phyloP scores from a whole-genome alignment of 2,797 vertebrate species.

The Argya squamiceps region DNA sequence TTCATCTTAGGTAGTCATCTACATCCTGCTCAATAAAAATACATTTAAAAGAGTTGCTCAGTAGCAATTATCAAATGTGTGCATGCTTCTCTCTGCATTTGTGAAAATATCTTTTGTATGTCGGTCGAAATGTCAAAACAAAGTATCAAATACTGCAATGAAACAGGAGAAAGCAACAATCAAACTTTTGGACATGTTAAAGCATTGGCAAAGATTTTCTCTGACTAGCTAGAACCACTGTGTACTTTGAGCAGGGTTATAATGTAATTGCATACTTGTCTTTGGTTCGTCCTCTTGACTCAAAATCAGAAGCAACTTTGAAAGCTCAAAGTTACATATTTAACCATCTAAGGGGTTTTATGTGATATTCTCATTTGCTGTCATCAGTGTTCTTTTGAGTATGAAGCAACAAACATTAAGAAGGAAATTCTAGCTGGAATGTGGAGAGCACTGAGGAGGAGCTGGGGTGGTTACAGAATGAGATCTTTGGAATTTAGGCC shows the following conservation, averaged over 20 bases:
- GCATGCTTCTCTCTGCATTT: neutral
- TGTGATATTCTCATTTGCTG: neutral
- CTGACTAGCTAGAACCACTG: neutral
- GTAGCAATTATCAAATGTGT: neutral
- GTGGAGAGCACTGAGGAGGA: neutral
- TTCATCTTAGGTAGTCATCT: neutral
- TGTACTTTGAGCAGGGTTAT: neutral
- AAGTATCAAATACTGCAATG: neutral
- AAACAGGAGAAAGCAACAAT: neutral
- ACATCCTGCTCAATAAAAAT: neutral
- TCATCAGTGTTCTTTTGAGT: neutral
- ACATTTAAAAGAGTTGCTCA: neutral
- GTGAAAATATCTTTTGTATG: neutral
- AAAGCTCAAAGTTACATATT: neutral
- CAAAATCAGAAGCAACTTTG: neutral
- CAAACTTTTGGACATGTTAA: neutral
- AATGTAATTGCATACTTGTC: accelerated
- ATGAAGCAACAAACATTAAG: neutral
- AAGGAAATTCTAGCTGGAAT: neutral
- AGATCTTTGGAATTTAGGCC: neutral
- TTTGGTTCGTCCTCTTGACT: neutral
- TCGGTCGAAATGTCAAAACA: neutral
- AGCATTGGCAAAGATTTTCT: neutral
- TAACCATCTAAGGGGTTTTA: neutral
- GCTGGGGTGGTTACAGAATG: neutral